A percentile compares a stretch with the other conserved stretches of the same genome.
Evolutionary conservation across 2,888 invertebrate genomes (phyloP).

Genomic region (Rhagonycha lutea): DNA sequence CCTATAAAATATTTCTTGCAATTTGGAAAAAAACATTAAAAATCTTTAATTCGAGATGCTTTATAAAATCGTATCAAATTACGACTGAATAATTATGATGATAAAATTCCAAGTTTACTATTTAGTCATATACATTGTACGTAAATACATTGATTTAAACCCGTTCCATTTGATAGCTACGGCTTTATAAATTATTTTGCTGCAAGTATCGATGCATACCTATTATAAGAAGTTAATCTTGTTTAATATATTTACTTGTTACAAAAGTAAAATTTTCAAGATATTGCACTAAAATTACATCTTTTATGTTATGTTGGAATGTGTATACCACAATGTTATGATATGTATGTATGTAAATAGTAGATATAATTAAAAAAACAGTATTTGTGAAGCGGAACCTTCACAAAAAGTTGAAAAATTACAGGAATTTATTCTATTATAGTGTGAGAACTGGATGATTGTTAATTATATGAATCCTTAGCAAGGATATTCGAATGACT

Average conservation of each 20-base stretch:
- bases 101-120: too few relatives aligned
- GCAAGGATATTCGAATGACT: neutral
- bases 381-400: neutral
- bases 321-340: neutral
- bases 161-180: neutral
- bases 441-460: neutral
- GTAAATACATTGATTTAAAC: neutral
- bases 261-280: neutral
- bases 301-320: neutral
- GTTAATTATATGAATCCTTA: conserved; percentile 2
- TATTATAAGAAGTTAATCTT: too few relatives aligned
- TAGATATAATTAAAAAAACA: neutral
- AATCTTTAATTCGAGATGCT: too few relatives aligned
- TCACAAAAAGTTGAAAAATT: too few relatives aligned
- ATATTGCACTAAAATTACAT: neutral
- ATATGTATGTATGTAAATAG: neutral
- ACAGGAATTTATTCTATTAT: neutral
- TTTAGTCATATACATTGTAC: too few relatives aligned
- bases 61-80: too few relatives aligned
- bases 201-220: too few relatives aligned
- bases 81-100: too few relatives aligned
- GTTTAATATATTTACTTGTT: neutral
- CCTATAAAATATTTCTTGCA: too few relatives aligned
- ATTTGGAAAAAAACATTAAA: too few relatives aligned
- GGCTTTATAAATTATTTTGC: neutral